Base-by-base conservation (phyloP, 1,140 invertebrate species). In the Rhynchophorus ferrugineus region DNA sequence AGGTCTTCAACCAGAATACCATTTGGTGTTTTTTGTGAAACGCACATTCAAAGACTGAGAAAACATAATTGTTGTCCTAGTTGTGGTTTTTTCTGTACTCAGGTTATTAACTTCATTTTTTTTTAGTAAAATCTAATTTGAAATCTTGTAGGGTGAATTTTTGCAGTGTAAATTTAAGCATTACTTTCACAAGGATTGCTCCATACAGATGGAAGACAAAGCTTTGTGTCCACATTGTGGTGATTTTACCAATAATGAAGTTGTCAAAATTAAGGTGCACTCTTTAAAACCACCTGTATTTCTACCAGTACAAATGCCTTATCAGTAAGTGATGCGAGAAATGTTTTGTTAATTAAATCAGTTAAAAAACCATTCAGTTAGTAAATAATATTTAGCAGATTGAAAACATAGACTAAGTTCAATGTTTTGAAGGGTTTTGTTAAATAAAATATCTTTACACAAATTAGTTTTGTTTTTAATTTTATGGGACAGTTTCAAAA, bases 81-180 rank as follows among this genome's bases (percentile, higher is more conserved):
- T 0, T 96, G 92, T 71, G 92, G 91, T 3, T 72, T 90, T 13
- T 96, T 93, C 69, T 95, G 91, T 65, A 87, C 90, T 20, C 89
- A 94, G 78, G 91, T 67, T 58, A 35, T 17, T 1, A 22, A 19
- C 7, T 5, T 17, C 6, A 42, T 34, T 49, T 41, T 41, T n/a
- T n/a, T n/a, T n/a, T n/a, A n/a, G n/a, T n/a, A n/a, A n/a, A n/a
- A n/a, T n/a, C n/a, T n/a, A n/a, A n/a, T 44, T 44, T 43, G 50
- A 29, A 46, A 42, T 43, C 37, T 59, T 66, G 33, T 58, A 82
- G 79, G 81, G 85, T 19, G 75, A 73, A 54, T 87, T 87, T 67
- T 71, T 80, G 5, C 77, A 84, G 58, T 88, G 85, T 65, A 62
- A 69, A 19, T 75, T 73, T 19, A 71, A 78, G 11, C 85, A 88